phyloP scores from a whole-genome alignment of 2,888 invertebrate species.

The Mesopsocus fuscifrons region DNA sequence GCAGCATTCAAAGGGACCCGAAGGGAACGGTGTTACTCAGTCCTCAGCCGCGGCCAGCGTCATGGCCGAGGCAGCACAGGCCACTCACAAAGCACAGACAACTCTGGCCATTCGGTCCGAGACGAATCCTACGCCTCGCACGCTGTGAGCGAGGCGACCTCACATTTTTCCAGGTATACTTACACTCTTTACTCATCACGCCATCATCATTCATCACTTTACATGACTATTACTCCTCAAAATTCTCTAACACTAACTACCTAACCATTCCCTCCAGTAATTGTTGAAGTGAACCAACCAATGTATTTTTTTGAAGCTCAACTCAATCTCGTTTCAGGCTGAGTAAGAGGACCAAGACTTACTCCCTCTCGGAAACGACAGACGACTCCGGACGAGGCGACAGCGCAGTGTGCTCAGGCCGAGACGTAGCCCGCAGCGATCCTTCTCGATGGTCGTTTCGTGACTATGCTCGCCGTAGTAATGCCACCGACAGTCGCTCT shows the following conservation, averaged over 20 bases:
- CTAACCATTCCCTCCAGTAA: too few relatives aligned
- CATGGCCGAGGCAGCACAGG: conserved; percentile 21
- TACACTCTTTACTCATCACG: too few relatives aligned
- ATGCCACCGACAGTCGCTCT: too few relatives aligned
- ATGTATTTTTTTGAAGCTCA: not conserved
- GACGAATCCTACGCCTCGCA: conserved; percentile 2
- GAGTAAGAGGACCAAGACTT: not conserved
- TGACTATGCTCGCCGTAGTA: too few relatives aligned
- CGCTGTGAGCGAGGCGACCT: not conserved
- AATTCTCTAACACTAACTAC: too few relatives aligned
- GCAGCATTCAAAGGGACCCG: conserved; percentile 16
- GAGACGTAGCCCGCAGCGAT: too few relatives aligned
- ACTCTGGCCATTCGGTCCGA: conserved; percentile 4
- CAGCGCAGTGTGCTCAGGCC: too few relatives aligned
- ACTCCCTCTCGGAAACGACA: not conserved
- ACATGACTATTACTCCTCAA: too few relatives aligned
- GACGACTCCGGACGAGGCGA: not conserved
- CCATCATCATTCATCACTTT: too few relatives aligned
- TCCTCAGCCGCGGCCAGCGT: conserved; percentile 33
- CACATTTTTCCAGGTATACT: not conserved
- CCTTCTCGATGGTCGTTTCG: too few relatives aligned
- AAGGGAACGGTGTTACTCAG: conserved; percentile 36
- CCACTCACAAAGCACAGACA: conserved; percentile 7
- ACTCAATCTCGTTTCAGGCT: not conserved
- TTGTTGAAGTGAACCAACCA: too few relatives aligned